Evolutionary conservation across 2,113 vertebrate species (phyloP), one percentile per base, ranked within the genome.

Genomic region (Gasterosteus nipponicus): DNA sequence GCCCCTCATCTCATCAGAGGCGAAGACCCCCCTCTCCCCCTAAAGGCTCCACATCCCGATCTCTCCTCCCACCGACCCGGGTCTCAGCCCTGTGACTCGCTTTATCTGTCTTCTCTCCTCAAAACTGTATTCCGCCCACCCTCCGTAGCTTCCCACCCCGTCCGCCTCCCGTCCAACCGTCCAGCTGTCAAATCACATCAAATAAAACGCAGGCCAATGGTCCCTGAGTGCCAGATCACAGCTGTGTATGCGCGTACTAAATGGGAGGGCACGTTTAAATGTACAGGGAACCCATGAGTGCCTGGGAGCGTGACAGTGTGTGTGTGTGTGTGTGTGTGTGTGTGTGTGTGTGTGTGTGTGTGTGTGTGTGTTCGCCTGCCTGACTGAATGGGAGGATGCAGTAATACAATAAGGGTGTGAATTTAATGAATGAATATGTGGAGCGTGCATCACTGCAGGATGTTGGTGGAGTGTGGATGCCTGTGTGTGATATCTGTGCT

Each of bases 151-250:
- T 77, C 88, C 85, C 69, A 53, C 86, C 73, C 57, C 56, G 39
- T 57, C 65, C 82, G 83, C 84, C 84, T 77, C 80, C 78, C 75
- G 66, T 51, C 33, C 59, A 72, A 91, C 82, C 86, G 81, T 91
- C 84, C 83, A 77, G 84, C 93, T 88, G 91, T 93, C 88, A 93
- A 91, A 92, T 94, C 92, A 93, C 91, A 89, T 94, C 91, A 94
- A 91, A 90, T 93, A 92, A 93, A 93, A 92, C 84, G 92, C 84
- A 92, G 91, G 80, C 92, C 91, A 91, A 89, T 80, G 87, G 91
- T 91, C 92, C 89, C 88, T 88, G 87, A 92, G 92, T 91, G 88
- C 87, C 88, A 86, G 87, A 93, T 91, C 92, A 92, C 93, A 94
- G 93, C 93, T 94, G 93, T 90, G 90, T 89, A 82, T 84, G 85